Conservation (phyloP, 1,140 invertebrate genomes). For the Pachypeltis micranthus region DNA sequence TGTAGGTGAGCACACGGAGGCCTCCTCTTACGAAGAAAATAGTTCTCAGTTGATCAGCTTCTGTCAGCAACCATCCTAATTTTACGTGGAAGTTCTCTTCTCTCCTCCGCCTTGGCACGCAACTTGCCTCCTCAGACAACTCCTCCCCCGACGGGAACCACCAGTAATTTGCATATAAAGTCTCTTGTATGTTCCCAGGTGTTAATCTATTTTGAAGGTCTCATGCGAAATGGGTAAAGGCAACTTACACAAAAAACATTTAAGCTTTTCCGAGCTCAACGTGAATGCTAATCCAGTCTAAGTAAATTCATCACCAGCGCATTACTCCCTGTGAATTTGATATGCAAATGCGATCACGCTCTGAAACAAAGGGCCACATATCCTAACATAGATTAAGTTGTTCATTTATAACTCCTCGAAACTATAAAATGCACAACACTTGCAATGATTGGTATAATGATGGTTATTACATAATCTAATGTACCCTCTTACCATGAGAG, state of each 20-base stretch:
- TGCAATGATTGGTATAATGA: too few relatives aligned
- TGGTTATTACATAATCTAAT: too few relatives aligned
- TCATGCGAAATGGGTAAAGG: not conserved
- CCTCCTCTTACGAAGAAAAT: too few relatives aligned
- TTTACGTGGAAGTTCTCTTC: not conserved
- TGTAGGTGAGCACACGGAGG: too few relatives aligned
- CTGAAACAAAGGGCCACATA: not conserved
- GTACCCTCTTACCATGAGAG: too few relatives aligned
- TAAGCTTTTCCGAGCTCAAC: not conserved
- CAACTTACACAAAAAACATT: constrained; percentile 1
- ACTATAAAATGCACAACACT: too few relatives aligned
- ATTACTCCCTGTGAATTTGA: not conserved
- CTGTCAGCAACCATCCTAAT: not conserved
- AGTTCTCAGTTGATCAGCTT: not conserved
- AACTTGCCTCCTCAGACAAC: too few relatives aligned
- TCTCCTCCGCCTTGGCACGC: not conserved
- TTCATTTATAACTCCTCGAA: too few relatives aligned
- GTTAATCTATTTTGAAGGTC: not conserved
- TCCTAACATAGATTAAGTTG: too few relatives aligned
- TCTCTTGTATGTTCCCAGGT: constrained; percentile 3
- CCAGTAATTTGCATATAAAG: constrained; percentile 8
- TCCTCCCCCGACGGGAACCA: too few relatives aligned
- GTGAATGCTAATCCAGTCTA: not conserved
- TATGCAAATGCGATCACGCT: not conserved
- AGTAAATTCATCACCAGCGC: not conserved